phyloP scores from a whole-genome alignment of 2,888 invertebrate genomes.

The Drosophila putrida region DNA sequence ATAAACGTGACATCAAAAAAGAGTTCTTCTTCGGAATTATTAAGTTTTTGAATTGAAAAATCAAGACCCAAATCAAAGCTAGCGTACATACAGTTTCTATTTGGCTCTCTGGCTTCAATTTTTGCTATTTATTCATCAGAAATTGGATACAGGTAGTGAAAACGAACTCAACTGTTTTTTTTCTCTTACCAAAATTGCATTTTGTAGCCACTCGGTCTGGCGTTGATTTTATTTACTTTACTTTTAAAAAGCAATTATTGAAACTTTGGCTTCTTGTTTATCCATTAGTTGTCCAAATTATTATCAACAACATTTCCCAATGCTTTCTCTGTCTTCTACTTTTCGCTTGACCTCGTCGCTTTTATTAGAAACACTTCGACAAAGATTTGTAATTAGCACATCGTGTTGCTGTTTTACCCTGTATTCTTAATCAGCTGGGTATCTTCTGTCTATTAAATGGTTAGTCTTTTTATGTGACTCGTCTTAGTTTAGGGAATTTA shows the following conservation, averaged over 20 bases:
- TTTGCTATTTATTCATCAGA: not conserved
- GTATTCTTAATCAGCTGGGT: not conserved
- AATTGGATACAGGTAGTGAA: not conserved
- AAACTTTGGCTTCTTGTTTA: constrained; percentile 1
- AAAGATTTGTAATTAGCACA: constrained; percentile 25
- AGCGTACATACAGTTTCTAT: not conserved
- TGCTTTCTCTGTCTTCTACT: constrained; percentile 1
- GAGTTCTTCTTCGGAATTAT: not conserved
- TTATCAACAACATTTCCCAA: not conserved
- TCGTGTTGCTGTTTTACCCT: constrained; percentile 7
- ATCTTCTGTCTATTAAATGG: not conserved
- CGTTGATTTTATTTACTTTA: constrained; percentile 49
- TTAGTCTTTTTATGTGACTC: not conserved
- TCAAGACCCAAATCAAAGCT: not conserved
- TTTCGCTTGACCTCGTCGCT: not conserved
- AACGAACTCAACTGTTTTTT: too few relatives aligned
- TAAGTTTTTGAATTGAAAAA: not conserved
- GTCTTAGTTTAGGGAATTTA: not conserved
- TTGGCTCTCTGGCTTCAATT: not conserved
- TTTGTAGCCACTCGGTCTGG: constrained; percentile 27
- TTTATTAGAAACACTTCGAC: constrained; percentile 12
- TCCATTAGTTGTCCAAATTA: constrained; percentile 6
- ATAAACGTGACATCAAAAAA: not conserved
- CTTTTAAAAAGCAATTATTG: constrained; percentile 7
- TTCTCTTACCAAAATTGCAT: constrained; percentile 53